Evolutionary conservation across 2,888 invertebrate species (phyloP).

Genomic region (Nemurella pictetii): DNA sequence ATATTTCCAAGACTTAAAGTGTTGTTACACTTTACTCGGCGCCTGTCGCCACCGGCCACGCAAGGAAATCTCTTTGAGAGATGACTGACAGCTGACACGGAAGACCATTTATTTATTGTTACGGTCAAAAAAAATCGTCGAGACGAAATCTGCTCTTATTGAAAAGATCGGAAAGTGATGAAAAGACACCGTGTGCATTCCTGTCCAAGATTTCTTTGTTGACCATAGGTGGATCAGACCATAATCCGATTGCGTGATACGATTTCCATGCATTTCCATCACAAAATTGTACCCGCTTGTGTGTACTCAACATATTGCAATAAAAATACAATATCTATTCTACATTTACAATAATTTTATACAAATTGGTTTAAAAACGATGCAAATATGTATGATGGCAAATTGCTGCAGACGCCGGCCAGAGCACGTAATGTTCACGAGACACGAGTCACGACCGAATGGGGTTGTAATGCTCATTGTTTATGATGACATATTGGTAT

Average conservation of each 20-base stretch:
- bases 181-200: neutral
- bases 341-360: neutral
- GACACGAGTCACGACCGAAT: constrained; percentile 18
- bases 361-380: constrained; percentile 17
- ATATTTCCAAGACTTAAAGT: constrained; percentile 28
- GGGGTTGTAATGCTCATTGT: constrained; percentile 19
- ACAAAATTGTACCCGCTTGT: too few species aligned
- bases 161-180: neutral
- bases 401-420: neutral
- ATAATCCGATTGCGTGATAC: too few species aligned
- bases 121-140: neutral
- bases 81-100: constrained; percentile 15
- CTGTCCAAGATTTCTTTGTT: neutral
- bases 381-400: constrained; percentile 23
- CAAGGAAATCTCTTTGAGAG: neutral
- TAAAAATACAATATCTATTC: neutral
- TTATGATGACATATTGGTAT: constrained; percentile 20
- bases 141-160: neutral
- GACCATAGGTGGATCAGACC: too few species aligned
- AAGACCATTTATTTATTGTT: constrained; percentile 25
- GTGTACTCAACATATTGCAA: too few species aligned
- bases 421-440: neutral
- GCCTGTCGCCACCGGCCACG: constrained; percentile 21
- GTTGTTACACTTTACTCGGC: constrained; percentile 22
- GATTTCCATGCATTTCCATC: too few species aligned